Evolutionary conservation across 2,113 vertebrate species (phyloP), one percentile per base, ranked within the genome.

Genomic region (Proterorhinus semilunaris): DNA sequence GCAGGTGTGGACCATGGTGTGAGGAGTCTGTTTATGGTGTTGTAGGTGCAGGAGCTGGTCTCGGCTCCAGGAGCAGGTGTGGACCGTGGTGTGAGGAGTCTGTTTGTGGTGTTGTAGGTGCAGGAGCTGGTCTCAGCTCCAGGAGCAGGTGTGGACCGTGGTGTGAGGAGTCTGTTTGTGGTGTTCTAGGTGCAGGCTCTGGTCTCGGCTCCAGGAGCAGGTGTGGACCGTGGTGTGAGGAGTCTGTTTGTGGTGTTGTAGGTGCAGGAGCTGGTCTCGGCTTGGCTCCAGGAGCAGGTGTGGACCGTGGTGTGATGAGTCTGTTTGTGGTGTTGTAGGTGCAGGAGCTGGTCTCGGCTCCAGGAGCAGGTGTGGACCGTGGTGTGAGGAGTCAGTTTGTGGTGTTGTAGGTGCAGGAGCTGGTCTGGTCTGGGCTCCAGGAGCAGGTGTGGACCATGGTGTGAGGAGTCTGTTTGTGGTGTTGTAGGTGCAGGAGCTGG

Each of bases 391-490:
- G 27, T 36, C 4, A 2, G 27, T 36, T 3, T 36, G 27, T 36
- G 27, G 27, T 36, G 27, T 36, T 36, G 3, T 5, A 36, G 27
- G 27, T 36, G 3, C 27, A 36, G 27, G 27, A 10, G 12, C 46
- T 76, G 84, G 61, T 57, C 2, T 78, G 95, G 4, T 62, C 83
- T 12, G 94, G 87, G 66, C 89, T 98, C 44, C 91, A 65, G 53
- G 91, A 95, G 73, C 92, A 94, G 10, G 57, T 98, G 47, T 89
- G 48, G 11, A 64, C 83, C 46, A 68, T 95, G 77, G 65, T 97
- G n/a, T n/a, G n/a, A n/a, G n/a, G n/a, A n/a, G n/a, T n/a, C n/a
- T n/a, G n/a, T n/a, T n/a, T n/a, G n/a, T n/a, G n/a, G n/a, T n/a
- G n/a, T n/a, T n/a, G n/a, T n/a, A n/a, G n/a, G n/a, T n/a, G n/a